phyloP scores from a whole-genome alignment of 2,113 vertebrate species.

The Hiodon alosoides region DNA sequence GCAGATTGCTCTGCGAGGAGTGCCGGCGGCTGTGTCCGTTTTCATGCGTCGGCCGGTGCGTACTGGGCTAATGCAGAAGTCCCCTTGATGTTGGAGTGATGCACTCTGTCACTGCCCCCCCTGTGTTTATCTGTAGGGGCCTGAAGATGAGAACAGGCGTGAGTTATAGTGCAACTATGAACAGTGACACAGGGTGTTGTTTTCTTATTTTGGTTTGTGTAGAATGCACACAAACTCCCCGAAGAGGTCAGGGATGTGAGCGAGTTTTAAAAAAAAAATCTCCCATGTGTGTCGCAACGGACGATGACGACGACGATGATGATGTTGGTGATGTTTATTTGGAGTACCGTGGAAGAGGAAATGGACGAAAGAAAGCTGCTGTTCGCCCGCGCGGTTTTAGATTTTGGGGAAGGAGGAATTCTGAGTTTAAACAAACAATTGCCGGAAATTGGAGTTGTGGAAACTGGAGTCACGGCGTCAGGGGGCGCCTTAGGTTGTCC shows the following conservation, averaged over 20 bases:
- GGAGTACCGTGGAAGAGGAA: slow-evolving; percentile 50
- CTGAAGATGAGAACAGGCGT: background rate
- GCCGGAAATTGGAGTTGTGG: slow-evolving; percentile 44
- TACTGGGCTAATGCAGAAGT: no score
- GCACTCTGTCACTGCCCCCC: no score
- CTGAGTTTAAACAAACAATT: slow-evolving; percentile 54
- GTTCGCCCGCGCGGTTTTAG: background rate
- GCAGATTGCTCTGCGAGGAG: background rate
- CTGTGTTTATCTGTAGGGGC: background rate
- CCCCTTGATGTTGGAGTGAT: no score
- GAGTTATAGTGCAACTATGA: background rate
- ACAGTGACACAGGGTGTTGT: background rate
- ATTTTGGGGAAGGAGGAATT: slow-evolving; percentile 42
- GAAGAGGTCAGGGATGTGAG: background rate
- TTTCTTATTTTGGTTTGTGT: background rate
- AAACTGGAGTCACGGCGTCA: slow-evolving; percentile 33
- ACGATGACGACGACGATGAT: background rate
- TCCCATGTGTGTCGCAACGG: slow-evolving; percentile 9
- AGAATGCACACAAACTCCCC: background rate
- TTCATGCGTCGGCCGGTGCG: no score
- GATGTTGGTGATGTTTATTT: slow-evolving; percentile 53
- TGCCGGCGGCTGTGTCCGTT: background rate
- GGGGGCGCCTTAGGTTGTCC: slow-evolving; percentile 22
- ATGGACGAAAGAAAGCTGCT: slow-evolving; percentile 37
- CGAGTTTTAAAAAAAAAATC: background rate